Evolutionary conservation across 2,113 vertebrate species (phyloP).

Genomic region (Mirza zaza): DNA sequence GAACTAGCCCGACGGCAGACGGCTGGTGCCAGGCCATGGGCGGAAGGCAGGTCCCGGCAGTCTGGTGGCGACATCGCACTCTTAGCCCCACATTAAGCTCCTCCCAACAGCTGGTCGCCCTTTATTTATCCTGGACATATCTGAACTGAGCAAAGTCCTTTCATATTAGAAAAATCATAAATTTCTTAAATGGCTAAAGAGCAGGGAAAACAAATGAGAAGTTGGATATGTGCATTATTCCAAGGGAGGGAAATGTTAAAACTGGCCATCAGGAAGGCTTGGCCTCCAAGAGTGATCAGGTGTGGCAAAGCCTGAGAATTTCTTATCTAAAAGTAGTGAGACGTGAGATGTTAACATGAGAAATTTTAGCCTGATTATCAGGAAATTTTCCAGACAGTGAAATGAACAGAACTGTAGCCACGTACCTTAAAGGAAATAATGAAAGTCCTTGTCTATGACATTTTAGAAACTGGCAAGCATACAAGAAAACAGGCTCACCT

Average conservation of each 20-base stretch:
- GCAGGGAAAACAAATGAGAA: too few relatives aligned
- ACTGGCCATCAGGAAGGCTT: background rate
- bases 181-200: background rate
- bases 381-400: background rate
- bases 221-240: background rate
- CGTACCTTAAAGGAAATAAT: background rate
- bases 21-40: accelerated
- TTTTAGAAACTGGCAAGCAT: background rate
- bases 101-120: background rate
- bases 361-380: background rate
- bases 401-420: background rate
- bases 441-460: background rate
- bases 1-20: accelerated
- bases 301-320: background rate
- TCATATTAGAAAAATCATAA: background rate
- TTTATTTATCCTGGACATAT: accelerated
- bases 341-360: background rate
- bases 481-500: background rate
- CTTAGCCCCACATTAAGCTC: accelerated
- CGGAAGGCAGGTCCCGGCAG: accelerated
- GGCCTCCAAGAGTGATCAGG: accelerated
- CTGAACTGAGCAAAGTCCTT: background rate
- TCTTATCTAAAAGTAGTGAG: background rate
- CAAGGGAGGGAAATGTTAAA: background rate
- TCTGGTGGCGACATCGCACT: accelerated